phyloP scores from a whole-genome alignment of 37 sponge, comb jelly and placozoan genomes.

The Cliona cf. orientalis region DNA sequence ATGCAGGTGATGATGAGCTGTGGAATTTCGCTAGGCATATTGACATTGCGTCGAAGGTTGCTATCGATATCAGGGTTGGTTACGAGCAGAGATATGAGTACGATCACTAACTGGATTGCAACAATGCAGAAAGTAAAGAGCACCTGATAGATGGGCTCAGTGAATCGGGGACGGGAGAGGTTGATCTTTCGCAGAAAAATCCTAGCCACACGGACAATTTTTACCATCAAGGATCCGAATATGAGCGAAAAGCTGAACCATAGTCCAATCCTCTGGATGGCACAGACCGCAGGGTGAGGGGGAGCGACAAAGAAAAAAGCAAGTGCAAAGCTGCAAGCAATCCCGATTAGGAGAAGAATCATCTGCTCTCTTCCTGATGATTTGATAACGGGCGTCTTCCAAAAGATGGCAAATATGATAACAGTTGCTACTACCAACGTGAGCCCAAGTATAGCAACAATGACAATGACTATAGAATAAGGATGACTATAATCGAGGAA shows the following conservation, averaged over 20 bases:
- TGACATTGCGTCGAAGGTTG: neutral
- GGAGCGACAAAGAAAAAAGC: constrained; percentile 58
- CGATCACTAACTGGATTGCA: constrained; percentile 40
- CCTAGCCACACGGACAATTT: constrained; percentile 78
- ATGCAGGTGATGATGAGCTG: constrained; percentile 48
- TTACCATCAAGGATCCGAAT: constrained; percentile 80
- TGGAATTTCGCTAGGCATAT: constrained; percentile 23
- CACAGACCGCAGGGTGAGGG: constrained; percentile 50
- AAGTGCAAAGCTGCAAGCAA: constrained; percentile 50
- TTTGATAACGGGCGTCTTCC: constrained; percentile 76
- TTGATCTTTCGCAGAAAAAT: constrained; percentile 49
- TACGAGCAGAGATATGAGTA: constrained; percentile 27
- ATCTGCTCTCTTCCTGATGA: constrained; percentile 88
- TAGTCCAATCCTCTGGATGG: constrained; percentile 53
- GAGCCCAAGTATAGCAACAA: constrained; percentile 54
- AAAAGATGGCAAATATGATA: constrained; percentile 38
- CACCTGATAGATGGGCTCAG: constrained; percentile 63
- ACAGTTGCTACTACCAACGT: constrained; percentile 21
- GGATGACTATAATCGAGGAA: constrained; percentile 31
- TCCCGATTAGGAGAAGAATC: constrained; percentile 62
- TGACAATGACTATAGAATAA: constrained; percentile 44
- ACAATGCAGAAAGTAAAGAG: constrained; percentile 66
- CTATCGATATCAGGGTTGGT: constrained; percentile 18
- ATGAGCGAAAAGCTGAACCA: constrained; percentile 78
- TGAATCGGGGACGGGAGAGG: constrained; percentile 52